Evolutionary conservation across 2,797 vertebrate genomes (phyloP).

Genomic region (Tolypeutes matacus): DNA sequence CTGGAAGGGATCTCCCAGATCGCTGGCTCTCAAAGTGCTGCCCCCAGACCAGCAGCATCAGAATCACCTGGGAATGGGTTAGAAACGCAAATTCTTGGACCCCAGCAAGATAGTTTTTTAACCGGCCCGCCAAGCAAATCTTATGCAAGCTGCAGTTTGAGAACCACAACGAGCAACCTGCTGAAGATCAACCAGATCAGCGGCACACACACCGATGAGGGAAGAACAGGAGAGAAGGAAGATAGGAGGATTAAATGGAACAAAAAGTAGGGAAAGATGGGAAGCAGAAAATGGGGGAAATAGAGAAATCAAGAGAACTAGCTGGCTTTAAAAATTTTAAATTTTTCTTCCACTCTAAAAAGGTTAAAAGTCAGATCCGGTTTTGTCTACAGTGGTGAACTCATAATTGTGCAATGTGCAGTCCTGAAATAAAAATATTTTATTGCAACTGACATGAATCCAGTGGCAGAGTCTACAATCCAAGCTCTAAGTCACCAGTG

Average conservation of each 20-base stretch:
- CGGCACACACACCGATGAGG: not conserved
- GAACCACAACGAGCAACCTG: not conserved
- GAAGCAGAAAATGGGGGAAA: not conserved
- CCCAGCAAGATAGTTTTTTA: not conserved
- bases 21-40: not conserved
- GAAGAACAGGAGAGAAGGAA: not conserved
- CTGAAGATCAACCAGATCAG: not conserved
- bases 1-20: not conserved
- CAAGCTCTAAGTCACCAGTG: not conserved
- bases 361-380: not conserved
- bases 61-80: not conserved
- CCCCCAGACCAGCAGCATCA: not conserved
- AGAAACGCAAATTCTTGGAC: not conserved
- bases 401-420: too few relatives aligned
- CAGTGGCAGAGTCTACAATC: not conserved
- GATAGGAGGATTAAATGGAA: not conserved
- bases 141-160: not conserved
- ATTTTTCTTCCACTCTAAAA: slow-evolving; percentile 22
- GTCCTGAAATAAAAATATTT: too few relatives aligned
- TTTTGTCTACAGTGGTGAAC: not conserved
- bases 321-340: not conserved
- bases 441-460: not conserved
- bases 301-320: not conserved
- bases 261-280: not conserved
- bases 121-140: not conserved